Evolutionary conservation across 2,888 invertebrate genomes (phyloP), one percentile per base, ranked within the genome.

Genomic region (Creontiades dilutus): DNA sequence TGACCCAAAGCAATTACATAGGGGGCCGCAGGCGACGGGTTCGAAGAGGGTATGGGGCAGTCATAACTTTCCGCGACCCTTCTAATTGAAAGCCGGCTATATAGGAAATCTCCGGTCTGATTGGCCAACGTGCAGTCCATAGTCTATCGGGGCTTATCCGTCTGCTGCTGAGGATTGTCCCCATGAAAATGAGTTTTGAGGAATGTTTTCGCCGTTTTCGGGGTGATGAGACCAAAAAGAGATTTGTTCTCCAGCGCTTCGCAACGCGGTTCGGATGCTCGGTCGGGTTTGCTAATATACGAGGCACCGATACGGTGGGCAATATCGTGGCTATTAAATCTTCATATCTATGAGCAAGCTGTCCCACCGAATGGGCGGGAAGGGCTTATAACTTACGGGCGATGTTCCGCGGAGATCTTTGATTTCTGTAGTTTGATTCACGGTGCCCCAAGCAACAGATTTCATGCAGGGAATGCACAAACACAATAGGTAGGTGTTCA

Each of bases 281-380:
- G 23, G 23, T 7, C 68, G 23, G 19, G 68, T 23, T n/a, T 57
- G n/a, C 57, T 57, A 68, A 68, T 68, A 68, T 68, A 68, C 68
- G 68, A 68, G 23, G 19, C 19, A 23, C 23, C 7, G 68, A 68
- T 68, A 68, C 23, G 68, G 19, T 23, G 23, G 68, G 68, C 68
- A 68, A 68, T 68, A 68, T 68, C 68, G 68, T 12, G 68, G 27
- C 23, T 23, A 23, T 68, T 68, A 68, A 68, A 68, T 68, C 68
- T 68, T 68, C 68, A 68, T 68, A 68, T 68, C 68, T 68, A 27
- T 68, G 68, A 68, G 68, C 68, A 23, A 68, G 68, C 68, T 68
- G 68, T 68, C 23, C 68, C 23, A 19, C 13, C 68, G 9, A 23
- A 2, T n/a, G 61, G 68, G 23, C 3, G 27, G 68, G 68, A 23